These are phyloP conservation scores for Podocnemis expansa DNA, from an alignment of 2,113 vertebrate species.

Conservation along the genomic window DNA sequence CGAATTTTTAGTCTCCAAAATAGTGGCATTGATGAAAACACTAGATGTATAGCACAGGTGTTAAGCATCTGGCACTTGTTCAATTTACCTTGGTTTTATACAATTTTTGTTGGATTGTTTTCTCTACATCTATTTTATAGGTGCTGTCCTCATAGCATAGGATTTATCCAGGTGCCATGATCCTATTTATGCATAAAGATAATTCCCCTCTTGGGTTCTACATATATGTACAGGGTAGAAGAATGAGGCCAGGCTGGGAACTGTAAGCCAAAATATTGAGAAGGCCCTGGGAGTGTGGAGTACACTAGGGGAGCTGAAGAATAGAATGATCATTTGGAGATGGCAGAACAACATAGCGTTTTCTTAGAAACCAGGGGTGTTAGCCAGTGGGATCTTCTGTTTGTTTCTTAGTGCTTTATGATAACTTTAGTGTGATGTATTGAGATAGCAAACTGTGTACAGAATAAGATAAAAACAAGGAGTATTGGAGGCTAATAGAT, in stretches of 20 bases:
- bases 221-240: accelerated
- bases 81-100: not conserved
- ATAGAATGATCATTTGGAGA: not conserved
- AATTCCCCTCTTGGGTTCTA: not conserved
- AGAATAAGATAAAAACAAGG: not conserved
- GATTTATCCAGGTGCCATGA: not conserved
- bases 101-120: not conserved
- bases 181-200: not conserved
- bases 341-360: not conserved
- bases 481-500: not conserved
- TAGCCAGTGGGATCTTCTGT: not conserved
- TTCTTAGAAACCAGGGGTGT: no score
- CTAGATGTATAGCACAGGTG: not conserved
- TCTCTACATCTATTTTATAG: not conserved
- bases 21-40: no score
- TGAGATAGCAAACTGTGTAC: not conserved
- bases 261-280: not conserved
- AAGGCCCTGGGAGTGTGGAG: no score
- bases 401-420: not conserved
- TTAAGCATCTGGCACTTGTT: not conserved
- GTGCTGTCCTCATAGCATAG: not conserved
- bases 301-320: not conserved
- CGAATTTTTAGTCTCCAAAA: not conserved
- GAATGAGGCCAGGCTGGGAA: not conserved
- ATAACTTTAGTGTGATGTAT: not conserved